These are phyloP conservation scores for Cantharis nigra DNA, from an alignment of 2,888 invertebrate genomes.

Conservation along the genomic window DNA sequence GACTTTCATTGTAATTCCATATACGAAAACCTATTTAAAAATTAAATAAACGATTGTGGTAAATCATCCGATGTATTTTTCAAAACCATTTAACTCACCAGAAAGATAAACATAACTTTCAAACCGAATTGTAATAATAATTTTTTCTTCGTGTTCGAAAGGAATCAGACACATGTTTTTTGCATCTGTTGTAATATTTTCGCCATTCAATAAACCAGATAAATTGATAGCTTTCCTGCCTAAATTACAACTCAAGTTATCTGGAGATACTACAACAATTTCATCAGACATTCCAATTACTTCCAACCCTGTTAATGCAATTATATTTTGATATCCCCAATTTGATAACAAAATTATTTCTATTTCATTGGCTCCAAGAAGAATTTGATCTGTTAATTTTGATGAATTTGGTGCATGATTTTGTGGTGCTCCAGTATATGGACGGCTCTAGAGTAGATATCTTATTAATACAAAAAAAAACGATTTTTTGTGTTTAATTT, in stretches of 20 bases:
- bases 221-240: slow-evolving; percentile 42
- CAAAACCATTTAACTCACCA: slow-evolving; percentile 34
- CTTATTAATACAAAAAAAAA: no score
- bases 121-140: slow-evolving; percentile 45
- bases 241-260: slow-evolving; percentile 42
- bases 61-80: not conserved
- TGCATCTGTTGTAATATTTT: slow-evolving; percentile 69
- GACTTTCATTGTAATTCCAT: slow-evolving; percentile 82
- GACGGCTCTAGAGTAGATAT: slow-evolving; percentile 15
- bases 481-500: no score
- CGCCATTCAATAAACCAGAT: slow-evolving; percentile 64
- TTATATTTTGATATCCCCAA: slow-evolving; percentile 65
- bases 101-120: slow-evolving; percentile 46
- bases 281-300: slow-evolving; percentile 57
- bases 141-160: slow-evolving; percentile 40
- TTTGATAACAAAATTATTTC: slow-evolving; percentile 65
- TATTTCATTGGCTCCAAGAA: slow-evolving; percentile 51
- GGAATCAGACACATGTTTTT: slow-evolving; percentile 70
- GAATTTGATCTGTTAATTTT: slow-evolving; percentile 39
- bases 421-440: slow-evolving; percentile 29
- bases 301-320: slow-evolving; percentile 65
- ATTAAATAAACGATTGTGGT: slow-evolving; percentile 15
- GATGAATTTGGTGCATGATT: not conserved
- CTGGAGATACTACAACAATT: slow-evolving; percentile 37
- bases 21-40: slow-evolving; percentile 63